phyloP scores from a whole-genome alignment of 2,113 vertebrate species.

The Symphodus melops region DNA sequence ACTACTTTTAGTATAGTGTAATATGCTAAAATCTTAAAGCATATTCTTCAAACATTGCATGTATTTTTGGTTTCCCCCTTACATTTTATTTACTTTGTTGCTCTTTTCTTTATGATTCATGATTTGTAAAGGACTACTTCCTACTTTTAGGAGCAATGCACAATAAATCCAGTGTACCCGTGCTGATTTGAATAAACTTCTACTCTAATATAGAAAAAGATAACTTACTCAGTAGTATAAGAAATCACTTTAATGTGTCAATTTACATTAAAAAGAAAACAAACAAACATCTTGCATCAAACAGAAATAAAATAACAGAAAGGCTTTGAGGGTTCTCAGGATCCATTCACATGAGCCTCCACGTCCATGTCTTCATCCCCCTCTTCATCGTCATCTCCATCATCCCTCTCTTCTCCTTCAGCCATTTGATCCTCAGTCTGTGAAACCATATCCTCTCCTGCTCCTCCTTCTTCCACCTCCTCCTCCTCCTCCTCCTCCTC shows the following conservation, averaged over 20 bases:
- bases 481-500: slow-evolving; percentile 65
- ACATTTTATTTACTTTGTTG: no score
- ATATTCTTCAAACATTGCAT: no score
- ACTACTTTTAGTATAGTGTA: no score
- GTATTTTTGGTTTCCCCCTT: no score
- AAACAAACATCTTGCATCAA: neutral
- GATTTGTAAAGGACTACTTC: no score
- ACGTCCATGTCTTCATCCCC: slow-evolving; percentile 86
- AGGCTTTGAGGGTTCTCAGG: slow-evolving; percentile 50
- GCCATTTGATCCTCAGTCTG: slow-evolving; percentile 43
- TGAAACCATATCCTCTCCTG: slow-evolving; percentile 47
- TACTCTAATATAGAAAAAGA: neutral
- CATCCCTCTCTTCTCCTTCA: slow-evolving; percentile 49
- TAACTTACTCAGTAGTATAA: neutral
- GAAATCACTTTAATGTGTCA: slow-evolving; percentile 55
- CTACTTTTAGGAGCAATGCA: no score
- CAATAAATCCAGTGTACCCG: no score
- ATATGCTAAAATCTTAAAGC: no score
- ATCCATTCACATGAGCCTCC: slow-evolving; percentile 87
- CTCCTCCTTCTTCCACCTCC: slow-evolving; percentile 61
- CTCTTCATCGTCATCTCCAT: neutral
- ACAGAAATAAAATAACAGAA: neutral
- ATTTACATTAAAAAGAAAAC: slow-evolving; percentile 42
- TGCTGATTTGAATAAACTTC: no score
- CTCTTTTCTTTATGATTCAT: no score